Conservation (phyloP, 2,797 vertebrate species). For the Cuniculus paca region DNA sequence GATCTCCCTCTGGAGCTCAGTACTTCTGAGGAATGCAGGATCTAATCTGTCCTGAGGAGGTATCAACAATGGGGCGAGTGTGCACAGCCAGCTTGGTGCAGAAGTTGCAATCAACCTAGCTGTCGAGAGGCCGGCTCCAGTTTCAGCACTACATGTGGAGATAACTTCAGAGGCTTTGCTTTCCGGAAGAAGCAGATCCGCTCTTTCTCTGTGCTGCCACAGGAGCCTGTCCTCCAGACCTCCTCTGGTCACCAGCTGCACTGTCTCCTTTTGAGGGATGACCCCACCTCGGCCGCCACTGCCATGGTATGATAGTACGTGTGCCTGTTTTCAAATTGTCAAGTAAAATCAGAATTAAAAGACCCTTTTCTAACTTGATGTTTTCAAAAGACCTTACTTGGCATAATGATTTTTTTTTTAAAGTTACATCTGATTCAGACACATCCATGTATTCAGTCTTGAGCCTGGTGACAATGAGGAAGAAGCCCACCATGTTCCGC, state of each 20-base stretch:
- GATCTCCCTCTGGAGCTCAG: conserved; percentile 78
- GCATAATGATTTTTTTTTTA: conserved; percentile 76
- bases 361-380: conserved; percentile 77
- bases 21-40: conserved; percentile 72
- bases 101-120: conserved; percentile 68
- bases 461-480: conserved; percentile 81
- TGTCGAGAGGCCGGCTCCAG: conserved; percentile 70
- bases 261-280: neutral
- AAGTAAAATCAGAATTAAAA: conserved; percentile 71
- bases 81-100: conserved; percentile 59
- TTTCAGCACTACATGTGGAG: conserved; percentile 46
- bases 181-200: neutral
- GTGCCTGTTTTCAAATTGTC: conserved; percentile 53
- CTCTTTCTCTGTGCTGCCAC: neutral
- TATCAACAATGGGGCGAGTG: conserved; percentile 72
- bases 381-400: conserved; percentile 77
- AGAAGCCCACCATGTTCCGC: conserved; percentile 68
- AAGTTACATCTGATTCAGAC: conserved; percentile 73
- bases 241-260: neutral
- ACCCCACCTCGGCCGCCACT: accelerated
- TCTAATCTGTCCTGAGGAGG: conserved; percentile 80
- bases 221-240: neutral
- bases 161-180: conserved; percentile 52
- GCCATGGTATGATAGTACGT: neutral
- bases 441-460: conserved; percentile 83